These are phyloP conservation scores for Leucoraja erinaceus DNA, from an alignment of 2,113 vertebrate genomes.

Conservation along the genomic window DNA sequence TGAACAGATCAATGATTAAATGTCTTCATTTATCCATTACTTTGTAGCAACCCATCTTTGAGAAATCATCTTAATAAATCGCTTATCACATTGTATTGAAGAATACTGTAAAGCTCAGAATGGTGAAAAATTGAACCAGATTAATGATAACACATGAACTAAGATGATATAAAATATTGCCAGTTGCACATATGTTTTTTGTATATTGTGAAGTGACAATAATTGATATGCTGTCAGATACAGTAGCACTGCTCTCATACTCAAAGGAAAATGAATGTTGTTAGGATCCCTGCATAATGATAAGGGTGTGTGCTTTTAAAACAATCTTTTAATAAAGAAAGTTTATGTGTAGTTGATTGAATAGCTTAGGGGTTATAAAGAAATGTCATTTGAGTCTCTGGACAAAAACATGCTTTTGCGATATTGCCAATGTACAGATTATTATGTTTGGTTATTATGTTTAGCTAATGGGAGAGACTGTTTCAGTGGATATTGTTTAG, in stretches of 20 bases:
- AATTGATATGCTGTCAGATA: constrained; percentile 25
- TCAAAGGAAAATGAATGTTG: constrained; percentile 7
- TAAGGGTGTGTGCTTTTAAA: neutral
- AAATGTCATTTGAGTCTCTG: neutral
- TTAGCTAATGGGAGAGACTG: neutral
- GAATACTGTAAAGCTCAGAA: constrained; percentile 22
- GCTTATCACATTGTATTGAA: constrained; percentile 2
- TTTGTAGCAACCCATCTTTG: constrained; percentile 22
- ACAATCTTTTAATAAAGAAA: neutral
- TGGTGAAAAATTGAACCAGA: constrained; percentile 12
- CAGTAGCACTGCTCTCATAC: neutral
- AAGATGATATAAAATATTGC: constrained; percentile 7
- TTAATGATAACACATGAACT: constrained; percentile 31
- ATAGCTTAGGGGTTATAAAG: neutral
- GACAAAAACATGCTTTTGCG: neutral
- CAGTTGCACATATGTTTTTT: constrained; percentile 15
- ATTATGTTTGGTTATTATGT: no score
- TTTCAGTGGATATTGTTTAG: neutral
- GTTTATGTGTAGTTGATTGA: neutral
- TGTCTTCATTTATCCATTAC: constrained; percentile 32
- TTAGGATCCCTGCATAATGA: neutral
- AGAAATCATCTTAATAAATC: constrained; percentile 16
- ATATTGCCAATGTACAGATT: neutral
- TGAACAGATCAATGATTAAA: constrained; percentile 34
- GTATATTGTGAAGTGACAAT: constrained; percentile 11